Evolutionary conservation across 1,140 invertebrate species (phyloP).

Genomic region (Zaprionus lachaisei): DNA sequence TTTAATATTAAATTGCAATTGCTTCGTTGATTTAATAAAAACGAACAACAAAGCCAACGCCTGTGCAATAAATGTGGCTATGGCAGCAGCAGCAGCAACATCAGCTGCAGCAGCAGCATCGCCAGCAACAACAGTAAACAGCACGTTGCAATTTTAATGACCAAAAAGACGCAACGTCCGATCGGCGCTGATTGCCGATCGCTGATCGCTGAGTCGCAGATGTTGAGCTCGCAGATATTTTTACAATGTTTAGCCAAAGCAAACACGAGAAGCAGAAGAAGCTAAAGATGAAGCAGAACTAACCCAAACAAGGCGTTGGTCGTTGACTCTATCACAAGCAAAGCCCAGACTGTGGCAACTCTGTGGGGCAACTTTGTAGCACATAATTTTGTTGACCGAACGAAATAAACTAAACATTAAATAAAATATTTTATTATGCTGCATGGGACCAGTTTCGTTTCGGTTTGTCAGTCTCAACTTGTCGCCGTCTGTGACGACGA

Average conservation of each 20-base stretch:
- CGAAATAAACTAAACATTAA: conserved; percentile 81
- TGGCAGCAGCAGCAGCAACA: conserved; percentile 47
- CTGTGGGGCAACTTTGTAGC: conserved; percentile 56
- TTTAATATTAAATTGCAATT: conserved; percentile 84
- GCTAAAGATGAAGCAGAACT: conserved; percentile 6
- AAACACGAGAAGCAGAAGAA: conserved; percentile 55
- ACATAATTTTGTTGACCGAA: conserved; percentile 70
- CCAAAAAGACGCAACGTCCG: conserved; percentile 58
- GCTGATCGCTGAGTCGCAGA: conserved; percentile 65
- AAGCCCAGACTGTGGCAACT: neutral
- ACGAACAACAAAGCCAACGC: conserved; percentile 71
- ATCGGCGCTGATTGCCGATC: conserved; percentile 67
- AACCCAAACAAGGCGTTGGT: conserved; percentile 59
- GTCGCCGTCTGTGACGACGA: neutral
- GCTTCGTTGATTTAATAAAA: conserved; percentile 81
- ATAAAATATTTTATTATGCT: conserved; percentile 84
- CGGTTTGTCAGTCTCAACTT: neutral
- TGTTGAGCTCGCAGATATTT: conserved; percentile 71
- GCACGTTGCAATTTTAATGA: conserved; percentile 82
- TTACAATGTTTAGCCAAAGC: conserved; percentile 80
- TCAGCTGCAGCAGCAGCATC: conserved; percentile 23
- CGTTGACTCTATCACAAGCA: conserved; percentile 3
- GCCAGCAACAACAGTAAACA: conserved; percentile 72
- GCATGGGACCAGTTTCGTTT: conserved; percentile 65
- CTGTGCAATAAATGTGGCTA: conserved; percentile 75